Conservation (phyloP, 2,797 vertebrate genomes). For the Distichodus sexfasciatus region DNA sequence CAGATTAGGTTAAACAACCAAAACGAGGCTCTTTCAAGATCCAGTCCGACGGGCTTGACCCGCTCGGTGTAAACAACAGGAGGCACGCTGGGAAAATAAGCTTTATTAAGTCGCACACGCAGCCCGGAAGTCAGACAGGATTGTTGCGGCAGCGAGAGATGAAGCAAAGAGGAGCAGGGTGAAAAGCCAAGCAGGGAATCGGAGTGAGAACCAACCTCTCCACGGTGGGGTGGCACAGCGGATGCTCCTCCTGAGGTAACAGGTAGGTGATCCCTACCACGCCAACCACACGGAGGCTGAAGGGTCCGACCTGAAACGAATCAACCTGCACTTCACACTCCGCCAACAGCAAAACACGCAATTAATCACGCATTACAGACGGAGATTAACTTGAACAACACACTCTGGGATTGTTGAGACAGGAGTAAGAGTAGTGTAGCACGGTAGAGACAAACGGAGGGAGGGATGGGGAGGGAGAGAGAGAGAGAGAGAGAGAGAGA, state of each 20-base stretch:
- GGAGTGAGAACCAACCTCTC: constrained; percentile 80
- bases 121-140: not conserved
- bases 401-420: too few relatives aligned
- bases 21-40: not conserved
- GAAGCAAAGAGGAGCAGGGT: not conserved
- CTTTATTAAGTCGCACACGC: too few relatives aligned
- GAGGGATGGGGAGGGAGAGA: too few relatives aligned
- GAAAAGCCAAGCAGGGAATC: not conserved
- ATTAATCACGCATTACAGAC: too few relatives aligned
- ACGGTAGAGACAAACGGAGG: too few relatives aligned
- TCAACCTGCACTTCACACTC: not conserved
- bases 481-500: too few relatives aligned
- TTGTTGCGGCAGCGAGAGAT: not conserved
- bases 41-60: not conserved
- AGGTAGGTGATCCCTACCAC: constrained; percentile 97
- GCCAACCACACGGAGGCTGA: constrained; percentile 94
- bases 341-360: too few relatives aligned
- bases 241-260: constrained; percentile 93
- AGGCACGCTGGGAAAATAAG: too few relatives aligned
- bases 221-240: constrained; percentile 92
- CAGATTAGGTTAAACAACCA: constrained; percentile 24
- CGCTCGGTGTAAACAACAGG: not conserved
- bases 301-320: constrained; percentile 85
- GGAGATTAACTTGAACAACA: too few relatives aligned
- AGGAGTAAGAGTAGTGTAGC: too few relatives aligned